phyloP scores from a whole-genome alignment of 2,888 invertebrate species.

The Anthrax anthrax region DNA sequence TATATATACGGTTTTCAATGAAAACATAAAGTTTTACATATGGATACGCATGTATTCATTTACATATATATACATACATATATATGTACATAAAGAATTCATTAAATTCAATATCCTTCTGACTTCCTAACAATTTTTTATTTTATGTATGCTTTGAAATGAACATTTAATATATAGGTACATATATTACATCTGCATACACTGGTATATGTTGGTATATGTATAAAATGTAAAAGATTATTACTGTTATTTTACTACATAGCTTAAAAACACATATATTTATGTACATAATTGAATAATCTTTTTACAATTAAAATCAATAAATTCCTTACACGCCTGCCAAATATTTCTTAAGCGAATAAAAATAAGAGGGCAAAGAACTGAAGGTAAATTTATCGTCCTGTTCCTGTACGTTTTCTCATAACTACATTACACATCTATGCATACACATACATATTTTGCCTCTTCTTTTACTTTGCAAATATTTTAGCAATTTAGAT shows the following conservation, averaged over 20 bases:
- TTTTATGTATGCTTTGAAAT: too few relatives aligned
- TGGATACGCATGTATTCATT: too few relatives aligned
- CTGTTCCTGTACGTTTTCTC: neutral
- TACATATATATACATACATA: too few relatives aligned
- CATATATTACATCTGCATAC: too few relatives aligned
- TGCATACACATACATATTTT: neutral
- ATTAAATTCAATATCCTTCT: too few relatives aligned
- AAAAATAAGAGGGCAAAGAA: constrained; percentile 5
- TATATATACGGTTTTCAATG: too few relatives aligned
- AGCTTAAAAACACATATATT: neutral
- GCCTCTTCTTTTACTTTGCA: constrained; percentile 5
- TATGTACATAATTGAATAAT: neutral
- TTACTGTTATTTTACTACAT: neutral
- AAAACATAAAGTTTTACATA: too few relatives aligned
- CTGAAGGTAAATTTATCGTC: constrained; percentile 10
- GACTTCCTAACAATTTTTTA: too few relatives aligned
- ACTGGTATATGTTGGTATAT: too few relatives aligned
- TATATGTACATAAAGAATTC: too few relatives aligned
- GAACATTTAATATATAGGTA: too few relatives aligned
- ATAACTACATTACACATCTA: neutral
- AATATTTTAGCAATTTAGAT: constrained; percentile 13
- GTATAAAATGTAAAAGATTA: neutral
- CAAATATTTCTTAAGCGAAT: neutral
- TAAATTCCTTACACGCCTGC: constrained; percentile 11
- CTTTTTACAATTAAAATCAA: constrained; percentile 12